Conservation (phyloP, 2,797 vertebrate genomes). For the Acipenser oxyrinchus region DNA sequence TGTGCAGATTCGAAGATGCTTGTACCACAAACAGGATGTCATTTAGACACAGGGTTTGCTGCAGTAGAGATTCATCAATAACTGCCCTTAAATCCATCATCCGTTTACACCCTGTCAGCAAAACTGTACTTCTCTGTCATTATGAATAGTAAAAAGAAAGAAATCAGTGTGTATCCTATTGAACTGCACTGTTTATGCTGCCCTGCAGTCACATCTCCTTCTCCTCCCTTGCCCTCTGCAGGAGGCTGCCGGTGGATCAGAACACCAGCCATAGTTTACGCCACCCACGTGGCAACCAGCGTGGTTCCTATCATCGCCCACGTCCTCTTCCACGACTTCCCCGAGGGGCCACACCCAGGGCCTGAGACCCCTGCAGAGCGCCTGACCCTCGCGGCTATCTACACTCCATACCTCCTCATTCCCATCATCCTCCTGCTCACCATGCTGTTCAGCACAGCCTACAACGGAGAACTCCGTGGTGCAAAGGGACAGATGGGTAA, state of each 20-base stretch:
- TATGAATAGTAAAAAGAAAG: no score
- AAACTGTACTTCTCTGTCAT: no score
- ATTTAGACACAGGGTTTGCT: no score
- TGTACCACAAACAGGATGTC: no score
- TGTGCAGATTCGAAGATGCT: no score
- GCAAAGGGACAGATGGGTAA: slow-evolving; percentile 31
- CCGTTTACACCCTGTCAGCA: no score
- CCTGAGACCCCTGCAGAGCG: slow-evolving; percentile 67
- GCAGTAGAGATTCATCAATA: no score
- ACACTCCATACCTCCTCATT: slow-evolving; percentile 75
- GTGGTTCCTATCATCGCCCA: slow-evolving; percentile 70
- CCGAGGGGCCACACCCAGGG: slow-evolving; percentile 45
- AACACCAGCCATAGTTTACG: slow-evolving; percentile 79
- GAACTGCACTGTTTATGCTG: no score
- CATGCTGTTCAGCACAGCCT: slow-evolving; percentile 73
- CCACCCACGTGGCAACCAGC: slow-evolving; percentile 74
- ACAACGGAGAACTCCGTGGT: slow-evolving; percentile 48
- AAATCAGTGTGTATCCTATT: no score
- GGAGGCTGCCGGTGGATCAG: slow-evolving; percentile 87
- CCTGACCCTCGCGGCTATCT: slow-evolving; percentile 63
- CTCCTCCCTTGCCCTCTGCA: slow-evolving; percentile 28
- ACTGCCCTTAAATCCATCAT: no score
- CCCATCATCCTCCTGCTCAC: slow-evolving; percentile 73
- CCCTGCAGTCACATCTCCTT: background rate
- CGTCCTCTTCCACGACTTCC: slow-evolving; percentile 73